A percentile compares a stretch with the other conserved stretches of the same genome.
Evolutionary conservation across 2,888 invertebrate genomes (phyloP).

Genomic region (Conops quadrifasciatus): DNA sequence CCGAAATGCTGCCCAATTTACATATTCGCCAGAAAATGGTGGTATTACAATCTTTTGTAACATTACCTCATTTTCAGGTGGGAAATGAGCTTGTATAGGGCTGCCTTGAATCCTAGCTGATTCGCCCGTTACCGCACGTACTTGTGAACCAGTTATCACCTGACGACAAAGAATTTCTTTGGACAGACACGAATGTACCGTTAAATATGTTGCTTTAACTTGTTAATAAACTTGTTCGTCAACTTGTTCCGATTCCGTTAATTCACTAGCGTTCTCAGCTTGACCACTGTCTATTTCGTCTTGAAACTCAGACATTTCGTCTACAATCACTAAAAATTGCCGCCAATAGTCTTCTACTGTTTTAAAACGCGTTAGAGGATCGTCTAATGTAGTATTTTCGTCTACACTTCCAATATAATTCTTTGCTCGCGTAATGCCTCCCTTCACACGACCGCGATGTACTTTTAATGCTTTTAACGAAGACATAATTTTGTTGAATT

Average conservation of each 20-base stretch:
- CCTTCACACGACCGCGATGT: neutral
- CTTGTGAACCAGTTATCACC: neutral
- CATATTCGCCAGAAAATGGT: slow-evolving; percentile 25
- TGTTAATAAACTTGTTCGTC: too few species aligned
- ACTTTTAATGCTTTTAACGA: neutral
- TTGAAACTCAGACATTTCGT: neutral
- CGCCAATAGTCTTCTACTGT: too few species aligned
- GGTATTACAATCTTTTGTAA: slow-evolving; percentile 12
- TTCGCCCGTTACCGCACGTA: neutral
- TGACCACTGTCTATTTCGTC: neutral
- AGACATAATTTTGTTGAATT: too few species aligned
- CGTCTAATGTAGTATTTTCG: too few species aligned
- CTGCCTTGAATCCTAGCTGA: neutral
- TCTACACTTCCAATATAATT: neutral
- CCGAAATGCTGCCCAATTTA: slow-evolving; percentile 7
- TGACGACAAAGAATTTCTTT: neutral
- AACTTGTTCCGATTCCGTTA: too few species aligned
- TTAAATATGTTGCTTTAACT: neutral
- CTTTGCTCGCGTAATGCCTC: neutral
- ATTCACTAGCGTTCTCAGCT: too few species aligned
- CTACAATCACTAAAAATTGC: neutral
- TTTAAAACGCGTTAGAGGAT: too few species aligned
- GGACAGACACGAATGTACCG: slow-evolving; percentile 1
- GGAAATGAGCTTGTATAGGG: neutral
- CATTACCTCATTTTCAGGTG: neutral